Conservation (phyloP, 1,140 invertebrate species). For the Pristionchus pacificus region DNA sequence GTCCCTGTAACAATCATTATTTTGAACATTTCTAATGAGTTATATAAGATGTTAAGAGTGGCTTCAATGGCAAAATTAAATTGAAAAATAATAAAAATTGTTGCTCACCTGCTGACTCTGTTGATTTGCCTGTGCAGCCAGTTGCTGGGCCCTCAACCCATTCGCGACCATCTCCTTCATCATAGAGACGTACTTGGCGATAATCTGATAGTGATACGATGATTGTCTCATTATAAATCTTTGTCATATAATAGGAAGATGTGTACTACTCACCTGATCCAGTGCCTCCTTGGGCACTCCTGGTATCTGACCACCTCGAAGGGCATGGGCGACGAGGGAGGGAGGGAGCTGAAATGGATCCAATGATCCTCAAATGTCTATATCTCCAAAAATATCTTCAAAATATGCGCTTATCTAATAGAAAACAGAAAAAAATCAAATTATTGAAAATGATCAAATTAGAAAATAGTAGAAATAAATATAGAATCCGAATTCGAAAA, state of each 20-base stretch:
- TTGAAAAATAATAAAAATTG: too few species aligned
- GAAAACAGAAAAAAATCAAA: too few species aligned
- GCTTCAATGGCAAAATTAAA: too few species aligned
- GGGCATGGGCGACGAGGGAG: constrained; percentile 43
- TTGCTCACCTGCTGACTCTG: too few species aligned
- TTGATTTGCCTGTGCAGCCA: too few species aligned
- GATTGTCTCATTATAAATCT: too few species aligned
- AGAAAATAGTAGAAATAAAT: neutral
- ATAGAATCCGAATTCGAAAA: neutral
- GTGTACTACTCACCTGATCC: too few species aligned
- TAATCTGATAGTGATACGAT: constrained; percentile 44
- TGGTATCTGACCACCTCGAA: constrained; percentile 52
- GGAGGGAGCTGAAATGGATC: constrained; percentile 41
- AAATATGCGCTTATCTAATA: constrained; percentile 20
- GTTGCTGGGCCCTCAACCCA: too few species aligned
- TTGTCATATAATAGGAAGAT: too few species aligned
- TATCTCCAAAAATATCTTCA: constrained; percentile 1
- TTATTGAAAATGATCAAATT: neutral
- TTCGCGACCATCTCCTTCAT: constrained; percentile 43
- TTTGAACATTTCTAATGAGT: too few species aligned
- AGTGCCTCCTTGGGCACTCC: constrained; percentile 52
- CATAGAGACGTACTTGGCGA: constrained; percentile 48
- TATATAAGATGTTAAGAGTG: too few species aligned
- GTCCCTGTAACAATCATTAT: too few species aligned
- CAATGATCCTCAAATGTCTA: neutral